Conservation (phyloP, 2,888 invertebrate species). For the Hypolimnas misippus region DNA sequence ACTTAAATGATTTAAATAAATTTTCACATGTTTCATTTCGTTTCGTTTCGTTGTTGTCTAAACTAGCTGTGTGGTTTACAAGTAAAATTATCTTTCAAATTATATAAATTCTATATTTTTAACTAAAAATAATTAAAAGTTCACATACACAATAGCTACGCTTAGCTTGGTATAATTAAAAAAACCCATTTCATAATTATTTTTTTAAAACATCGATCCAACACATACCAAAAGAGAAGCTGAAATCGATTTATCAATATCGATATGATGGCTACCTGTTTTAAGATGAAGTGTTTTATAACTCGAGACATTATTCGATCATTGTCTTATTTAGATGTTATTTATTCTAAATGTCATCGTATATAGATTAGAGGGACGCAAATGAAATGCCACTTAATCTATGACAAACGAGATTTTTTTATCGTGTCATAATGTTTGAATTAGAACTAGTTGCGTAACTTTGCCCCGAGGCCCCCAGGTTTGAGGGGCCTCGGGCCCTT, state of each 20-base stretch:
- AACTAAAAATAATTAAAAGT: too few species aligned
- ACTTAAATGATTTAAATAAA: too few species aligned
- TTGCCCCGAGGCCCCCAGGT: too few species aligned
- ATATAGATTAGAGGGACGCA: constrained; percentile 45
- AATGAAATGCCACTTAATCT: constrained; percentile 56
- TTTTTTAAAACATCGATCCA: neutral
- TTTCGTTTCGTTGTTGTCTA: too few species aligned
- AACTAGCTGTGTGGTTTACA: too few species aligned
- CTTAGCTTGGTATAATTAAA: too few species aligned
- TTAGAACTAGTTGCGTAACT: too few species aligned
- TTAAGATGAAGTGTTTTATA: constrained; percentile 19
- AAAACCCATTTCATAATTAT: neutral
- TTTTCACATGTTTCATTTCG: too few species aligned
- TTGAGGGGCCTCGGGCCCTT: neutral
- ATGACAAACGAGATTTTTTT: constrained; percentile 63
- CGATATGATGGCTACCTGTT: constrained; percentile 29
- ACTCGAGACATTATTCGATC: constrained; percentile 32
- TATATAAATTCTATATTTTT: too few species aligned
- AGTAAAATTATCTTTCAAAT: too few species aligned
- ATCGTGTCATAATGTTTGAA: constrained; percentile 46
- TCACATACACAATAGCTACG: too few species aligned
- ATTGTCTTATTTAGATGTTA: constrained; percentile 37
- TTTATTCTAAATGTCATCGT: constrained; percentile 46
- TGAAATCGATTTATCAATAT: constrained; percentile 25
- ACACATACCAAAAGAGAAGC: neutral